Base-by-base conservation (phyloP, 2,113 vertebrate species). In the Noturus placidus region DNA sequence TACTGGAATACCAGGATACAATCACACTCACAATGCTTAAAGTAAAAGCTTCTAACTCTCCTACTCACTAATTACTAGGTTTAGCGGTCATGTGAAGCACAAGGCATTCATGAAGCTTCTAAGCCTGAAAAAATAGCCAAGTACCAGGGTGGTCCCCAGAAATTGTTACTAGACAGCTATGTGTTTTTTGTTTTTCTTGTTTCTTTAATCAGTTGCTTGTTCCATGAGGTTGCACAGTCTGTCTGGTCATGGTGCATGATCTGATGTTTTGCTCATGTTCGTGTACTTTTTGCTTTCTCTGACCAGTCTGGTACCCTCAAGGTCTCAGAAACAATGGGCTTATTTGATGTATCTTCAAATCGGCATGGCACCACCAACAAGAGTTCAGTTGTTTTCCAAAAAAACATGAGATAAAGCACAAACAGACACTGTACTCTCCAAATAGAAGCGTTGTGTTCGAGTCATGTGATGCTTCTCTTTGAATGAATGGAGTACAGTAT, bases 281-380 rank as follows among this genome's bases (percentile, higher is more conserved):
- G 5, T 46, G 17, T 35, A 59, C 61, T 82, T 83, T 63, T 77
- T 63, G 7, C 20, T 59, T 63, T 52, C 80, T 46, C 42, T 1
- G 5, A 63, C n/a, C 69, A 83, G 17, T 42, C 38, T 77, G 38
- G 38, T 87, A 38, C 30, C 69, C 81, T 61, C 54, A 52, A 77
- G 80, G 57, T 30, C 33, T 30, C 22, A 2, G 27, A 76, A 33
- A 87, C 86, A 87, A 87, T 87, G 57, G 80, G 3, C 38, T n/a
- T 77, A 27, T 76, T 87, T 83, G 86, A 83, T 83, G 15, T 25
- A 56, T 61, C 86, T 63, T 52, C n/a, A 35, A 76, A 82, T 50
- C 22, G 19, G 42, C 74, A 63, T 30, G 42, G 74, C 10, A 52
- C 14, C 20, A 67, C 15, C 86, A 59, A 83, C 80, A 83, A 56